Conservation (phyloP, 2,113 vertebrate species). For the Ammospiza nelsoni region DNA sequence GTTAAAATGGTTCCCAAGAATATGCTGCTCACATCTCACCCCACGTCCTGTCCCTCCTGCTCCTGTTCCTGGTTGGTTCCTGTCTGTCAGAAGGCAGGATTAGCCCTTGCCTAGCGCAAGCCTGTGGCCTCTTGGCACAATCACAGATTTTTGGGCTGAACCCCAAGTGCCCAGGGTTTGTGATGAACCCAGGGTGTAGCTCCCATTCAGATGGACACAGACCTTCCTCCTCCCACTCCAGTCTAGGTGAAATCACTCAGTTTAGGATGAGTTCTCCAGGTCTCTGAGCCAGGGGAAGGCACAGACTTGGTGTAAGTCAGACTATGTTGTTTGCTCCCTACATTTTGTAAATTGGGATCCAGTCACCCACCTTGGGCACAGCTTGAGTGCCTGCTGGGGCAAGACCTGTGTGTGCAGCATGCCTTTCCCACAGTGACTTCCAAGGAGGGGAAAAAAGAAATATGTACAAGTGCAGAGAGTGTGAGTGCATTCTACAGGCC, state of each 20-base stretch:
- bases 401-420: neutral
- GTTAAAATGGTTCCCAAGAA: neutral
- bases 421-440: neutral
- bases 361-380: too few species aligned
- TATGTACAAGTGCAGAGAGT: neutral
- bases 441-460: fast-evolving
- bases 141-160: neutral
- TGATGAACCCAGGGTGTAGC: neutral
- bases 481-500: fast-evolving
- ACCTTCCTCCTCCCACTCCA: neutral
- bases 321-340: neutral
- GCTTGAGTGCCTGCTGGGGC: neutral
- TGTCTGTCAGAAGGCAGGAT: neutral
- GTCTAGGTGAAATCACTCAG: neutral
- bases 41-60: neutral
- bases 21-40: neutral
- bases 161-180: fast-evolving
- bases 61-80: neutral
- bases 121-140: neutral
- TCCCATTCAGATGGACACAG: neutral
- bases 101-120: neutral
- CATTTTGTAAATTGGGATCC: neutral
- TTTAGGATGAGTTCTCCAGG: neutral
- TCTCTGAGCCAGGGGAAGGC: neutral
- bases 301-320: neutral